phyloP scores from a whole-genome alignment of 2,797 vertebrate genomes.

The Orientallactaga sibirica region DNA sequence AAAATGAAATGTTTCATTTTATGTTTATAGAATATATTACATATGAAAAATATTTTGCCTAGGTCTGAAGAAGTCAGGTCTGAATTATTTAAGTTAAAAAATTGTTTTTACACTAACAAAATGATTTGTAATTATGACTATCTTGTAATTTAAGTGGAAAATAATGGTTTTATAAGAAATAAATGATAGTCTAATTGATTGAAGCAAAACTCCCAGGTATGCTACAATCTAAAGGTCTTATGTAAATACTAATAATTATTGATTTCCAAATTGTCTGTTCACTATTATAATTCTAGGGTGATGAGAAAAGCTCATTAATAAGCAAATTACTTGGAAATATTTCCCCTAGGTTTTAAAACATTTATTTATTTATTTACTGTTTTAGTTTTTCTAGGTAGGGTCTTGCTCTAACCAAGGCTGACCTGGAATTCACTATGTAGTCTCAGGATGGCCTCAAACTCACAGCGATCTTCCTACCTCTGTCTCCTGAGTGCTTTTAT shows the following conservation, averaged over 20 bases:
- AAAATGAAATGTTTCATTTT: background rate
- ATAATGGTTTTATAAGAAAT: background rate
- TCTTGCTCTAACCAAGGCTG: no score
- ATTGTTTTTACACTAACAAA: conserved; percentile 8
- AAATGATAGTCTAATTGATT: background rate
- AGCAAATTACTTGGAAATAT: background rate
- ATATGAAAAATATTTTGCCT: conserved; percentile 41
- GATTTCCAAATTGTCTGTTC: background rate
- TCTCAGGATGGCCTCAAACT: no score
- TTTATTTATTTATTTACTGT: no score
- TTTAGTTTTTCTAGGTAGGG: no score
- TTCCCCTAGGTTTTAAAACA: background rate
- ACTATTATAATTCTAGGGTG: background rate
- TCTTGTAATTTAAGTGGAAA: conserved; percentile 28
- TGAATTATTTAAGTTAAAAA: conserved; percentile 24
- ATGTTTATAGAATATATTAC: background rate
- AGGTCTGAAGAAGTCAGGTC: background rate
- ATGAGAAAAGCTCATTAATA: conserved; percentile 19
- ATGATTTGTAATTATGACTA: background rate
- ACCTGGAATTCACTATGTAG: no score
- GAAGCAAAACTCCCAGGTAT: background rate
- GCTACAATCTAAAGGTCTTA: conserved; percentile 36
- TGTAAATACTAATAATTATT: background rate
- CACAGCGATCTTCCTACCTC: no score
- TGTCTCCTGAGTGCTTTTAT: no score